Conservation (phyloP, 2,888 invertebrate species). For the Silvanus unidentatus region DNA sequence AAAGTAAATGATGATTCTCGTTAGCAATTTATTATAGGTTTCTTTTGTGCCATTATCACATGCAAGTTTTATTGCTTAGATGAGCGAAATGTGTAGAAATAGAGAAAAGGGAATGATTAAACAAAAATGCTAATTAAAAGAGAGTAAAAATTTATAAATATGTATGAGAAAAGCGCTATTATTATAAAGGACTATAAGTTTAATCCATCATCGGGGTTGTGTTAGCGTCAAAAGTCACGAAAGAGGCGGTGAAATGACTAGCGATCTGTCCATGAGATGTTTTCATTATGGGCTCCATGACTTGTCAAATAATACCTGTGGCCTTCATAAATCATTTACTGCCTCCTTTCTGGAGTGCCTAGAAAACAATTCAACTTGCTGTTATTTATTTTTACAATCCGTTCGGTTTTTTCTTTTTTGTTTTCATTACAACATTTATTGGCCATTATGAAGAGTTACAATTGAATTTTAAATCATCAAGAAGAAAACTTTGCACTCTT, state of each 20-base stretch:
- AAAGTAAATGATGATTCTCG: no score
- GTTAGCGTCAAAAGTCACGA: constrained; percentile 49
- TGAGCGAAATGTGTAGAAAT: no score
- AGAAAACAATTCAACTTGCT: no score
- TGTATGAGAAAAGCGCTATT: constrained; percentile 34
- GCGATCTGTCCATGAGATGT: constrained; percentile 48
- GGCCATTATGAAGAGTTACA: no score
- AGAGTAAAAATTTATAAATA: constrained; percentile 38
- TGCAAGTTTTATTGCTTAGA: no score
- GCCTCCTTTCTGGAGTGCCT: constrained; percentile 7
- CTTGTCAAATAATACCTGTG: constrained; percentile 43
- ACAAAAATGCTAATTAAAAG: constrained; percentile 46
- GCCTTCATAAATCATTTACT: constrained; percentile 39
- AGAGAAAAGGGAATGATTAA: constrained; percentile 37
- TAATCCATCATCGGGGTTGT: constrained; percentile 43
- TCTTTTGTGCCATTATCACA: no score
- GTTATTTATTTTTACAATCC: no score
- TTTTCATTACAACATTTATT: no score
- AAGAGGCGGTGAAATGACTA: constrained; percentile 48
- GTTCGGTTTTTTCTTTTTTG: constrained; percentile 15
- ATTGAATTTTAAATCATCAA: no score
- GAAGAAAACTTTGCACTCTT: no score
- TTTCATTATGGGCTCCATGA: constrained; percentile 49
- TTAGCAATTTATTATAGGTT: no score
- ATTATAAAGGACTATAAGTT: constrained; percentile 27